Base-by-base conservation (phyloP, 2,797 vertebrate species). In the Nyctalus aviator region DNA sequence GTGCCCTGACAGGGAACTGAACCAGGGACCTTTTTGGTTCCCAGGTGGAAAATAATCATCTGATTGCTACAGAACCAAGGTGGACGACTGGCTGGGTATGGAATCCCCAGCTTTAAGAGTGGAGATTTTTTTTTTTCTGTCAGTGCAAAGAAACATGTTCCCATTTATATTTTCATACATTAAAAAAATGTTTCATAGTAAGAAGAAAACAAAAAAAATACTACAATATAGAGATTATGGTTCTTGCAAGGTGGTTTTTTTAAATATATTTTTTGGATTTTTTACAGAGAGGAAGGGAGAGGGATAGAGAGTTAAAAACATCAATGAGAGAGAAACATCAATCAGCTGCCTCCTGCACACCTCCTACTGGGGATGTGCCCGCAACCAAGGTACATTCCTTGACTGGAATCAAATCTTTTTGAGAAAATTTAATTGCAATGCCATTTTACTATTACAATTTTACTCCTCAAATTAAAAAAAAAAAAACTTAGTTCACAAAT, bases 21-120 rank as follows among this genome's bases (percentile, higher is more conserved):
- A 66, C n/a, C n/a, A 66, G 64, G 8, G n/a, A 32, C 30, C 11
- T 27, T 62, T 62, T 6, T 13, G 59, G 27, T 62, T 62, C 13
- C 13, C 59, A 62, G 27, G 4, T 23, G 2, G 20, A 30, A 35
- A 44, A 46, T 6, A 84, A 59, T 55, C 4, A 66, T 44, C 14
- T 25, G 12, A 37, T 59, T 37, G 10, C 73, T 32, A 44, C 0
- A 50, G 17, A 89, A 15, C 14, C 14, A 30, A 14, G 13, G 5
- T 0, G 0, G 2, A 10, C 37, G 21, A 4, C 3, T 71, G 44
- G 11, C 37, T 48, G 12, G 83, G 6, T 30, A n/a, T 73, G 8
- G 6, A 44, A 44, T 37, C 1, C 4, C 21, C 41, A 8, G 6
- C 13, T 55, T 71, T 17, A 35, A 57, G 10, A 71, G 5, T 5